Evolutionary conservation across 1,140 invertebrate species (phyloP), one percentile per base, ranked within the genome.

Genomic region (Drosophila setifemur): DNA sequence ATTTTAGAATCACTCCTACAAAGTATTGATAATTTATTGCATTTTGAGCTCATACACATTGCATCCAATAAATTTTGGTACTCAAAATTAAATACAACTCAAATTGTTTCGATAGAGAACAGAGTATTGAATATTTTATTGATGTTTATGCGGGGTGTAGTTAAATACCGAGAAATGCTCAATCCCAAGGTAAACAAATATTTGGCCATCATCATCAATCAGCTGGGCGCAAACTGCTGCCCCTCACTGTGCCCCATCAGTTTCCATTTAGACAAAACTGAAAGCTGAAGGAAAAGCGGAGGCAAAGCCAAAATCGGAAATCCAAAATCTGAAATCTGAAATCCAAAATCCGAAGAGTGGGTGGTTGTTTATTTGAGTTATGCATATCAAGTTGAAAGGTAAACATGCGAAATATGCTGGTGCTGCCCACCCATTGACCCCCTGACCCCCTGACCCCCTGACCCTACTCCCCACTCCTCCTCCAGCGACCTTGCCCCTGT

Each of bases 321-420:
- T 14, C 31, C 29, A 33, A 35, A 14, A 31, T 31, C 29, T 4
- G 12, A 31, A 31, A 31, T 31, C 29, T 6, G 2, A n/a, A n/a
- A n/a, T n/a, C n/a, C 1, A 12, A 33, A 33, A 12, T 1, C 2
- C 28, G 8, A 3, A n/a, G 33, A 37, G 45, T 33, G 52, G 28
- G 47, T 31, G 44, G 11, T 37, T 83, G 74, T 78, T 85, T 83
- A 83, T 64, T 78, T 61, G 64, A 70, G 73, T 83, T 83, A 73
- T 81, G 76, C 75, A 79, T 79, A 79, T 83, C 73, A 77, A 73
- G 78, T 78, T 50, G 58, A 64, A 64, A 69, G 49, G 69, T 78
- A 85, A 82, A 78, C 79, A 83, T 68, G 67, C 76, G 45, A 76
- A 70, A 70, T 70, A 70, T 70, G 67, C 53, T 23, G 43, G 33